Evolutionary conservation across 2,113 vertebrate genomes (phyloP).

Genomic region (Xyliphius kryptos): DNA sequence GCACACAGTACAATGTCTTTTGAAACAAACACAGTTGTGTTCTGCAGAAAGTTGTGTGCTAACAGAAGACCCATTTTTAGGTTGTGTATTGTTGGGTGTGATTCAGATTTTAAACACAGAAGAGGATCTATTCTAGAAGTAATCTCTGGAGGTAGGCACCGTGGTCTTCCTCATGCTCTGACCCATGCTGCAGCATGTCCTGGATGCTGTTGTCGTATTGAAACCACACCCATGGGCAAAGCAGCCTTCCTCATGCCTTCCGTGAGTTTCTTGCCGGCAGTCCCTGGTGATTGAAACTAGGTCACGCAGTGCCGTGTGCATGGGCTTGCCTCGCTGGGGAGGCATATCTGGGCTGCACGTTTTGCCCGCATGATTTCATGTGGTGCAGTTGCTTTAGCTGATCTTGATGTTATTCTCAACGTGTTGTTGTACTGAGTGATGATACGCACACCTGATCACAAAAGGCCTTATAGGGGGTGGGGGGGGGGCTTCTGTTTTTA

Average conservation of each 20-base stretch:
- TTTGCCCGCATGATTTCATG: slow-evolving; percentile 7
- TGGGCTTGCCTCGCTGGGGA: slow-evolving; percentile 36
- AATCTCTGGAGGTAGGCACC: too few relatives aligned
- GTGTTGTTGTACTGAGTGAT: too few relatives aligned
- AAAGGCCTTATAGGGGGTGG: too few relatives aligned
- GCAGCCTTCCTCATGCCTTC: slow-evolving; percentile 27
- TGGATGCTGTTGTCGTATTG: slow-evolving; percentile 6
- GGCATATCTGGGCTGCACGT: slow-evolving; percentile 38
- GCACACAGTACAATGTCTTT: too few relatives aligned
- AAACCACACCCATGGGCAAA: slow-evolving; percentile 30
- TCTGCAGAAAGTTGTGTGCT: too few relatives aligned
- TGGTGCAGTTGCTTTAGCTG: neutral
- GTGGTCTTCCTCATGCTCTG: neutral
- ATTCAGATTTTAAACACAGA: too few relatives aligned
- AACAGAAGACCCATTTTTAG: too few relatives aligned
- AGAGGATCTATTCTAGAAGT: too few relatives aligned
- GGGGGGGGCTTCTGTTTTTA: too few relatives aligned
- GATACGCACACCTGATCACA: too few relatives aligned
- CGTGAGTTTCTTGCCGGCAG: slow-evolving; percentile 28
- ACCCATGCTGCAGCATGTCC: neutral
- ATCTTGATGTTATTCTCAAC: neutral
- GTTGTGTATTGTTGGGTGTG: too few relatives aligned
- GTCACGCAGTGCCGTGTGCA: slow-evolving; percentile 49
- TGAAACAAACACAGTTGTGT: too few relatives aligned
- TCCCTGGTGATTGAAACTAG: slow-evolving; percentile 49